Conservation (phyloP, 1,140 invertebrate species). For the Megalonaias nervosa region DNA sequence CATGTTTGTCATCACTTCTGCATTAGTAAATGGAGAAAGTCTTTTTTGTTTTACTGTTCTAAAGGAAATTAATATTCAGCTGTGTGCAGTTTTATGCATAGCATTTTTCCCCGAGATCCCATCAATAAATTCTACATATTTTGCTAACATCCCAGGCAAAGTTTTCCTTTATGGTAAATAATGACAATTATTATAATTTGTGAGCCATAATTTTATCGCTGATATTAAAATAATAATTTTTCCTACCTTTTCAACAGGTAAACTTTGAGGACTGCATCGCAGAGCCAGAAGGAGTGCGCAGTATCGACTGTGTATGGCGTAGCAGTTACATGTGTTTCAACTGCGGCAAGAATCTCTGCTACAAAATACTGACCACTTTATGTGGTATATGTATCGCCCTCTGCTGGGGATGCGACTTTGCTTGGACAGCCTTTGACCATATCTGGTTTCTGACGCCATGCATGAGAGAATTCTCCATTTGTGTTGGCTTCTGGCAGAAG, state of each 20-base stretch:
- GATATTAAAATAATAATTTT: too few species aligned
- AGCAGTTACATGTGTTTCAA: slow-evolving; percentile 81
- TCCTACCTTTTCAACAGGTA: slow-evolving; percentile 38
- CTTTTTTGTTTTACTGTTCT: too few species aligned
- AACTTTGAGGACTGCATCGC: slow-evolving; percentile 84
- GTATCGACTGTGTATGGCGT: slow-evolving; percentile 83
- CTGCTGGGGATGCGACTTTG: slow-evolving; percentile 80
- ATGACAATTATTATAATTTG: too few species aligned
- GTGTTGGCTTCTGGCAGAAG: slow-evolving; percentile 67
- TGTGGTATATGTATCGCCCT: slow-evolving; percentile 80
- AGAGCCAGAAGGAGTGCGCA: slow-evolving; percentile 82
- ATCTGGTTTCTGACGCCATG: slow-evolving; percentile 71
- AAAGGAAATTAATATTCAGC: too few species aligned
- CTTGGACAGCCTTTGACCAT: slow-evolving; percentile 79
- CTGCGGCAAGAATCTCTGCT: slow-evolving; percentile 80
- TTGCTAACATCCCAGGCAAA: too few species aligned
- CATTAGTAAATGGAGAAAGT: too few species aligned
- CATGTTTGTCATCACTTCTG: too few species aligned
- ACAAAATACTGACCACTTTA: slow-evolving; percentile 80
- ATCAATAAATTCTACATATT: too few species aligned
- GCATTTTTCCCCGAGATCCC: too few species aligned
- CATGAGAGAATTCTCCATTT: slow-evolving; percentile 71
- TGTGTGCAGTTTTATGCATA: too few species aligned
- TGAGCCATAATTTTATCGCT: too few species aligned
- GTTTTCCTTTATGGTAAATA: too few species aligned